Conservation (phyloP, 2,113 vertebrate genomes). For the Leptodactylus fuscus region DNA sequence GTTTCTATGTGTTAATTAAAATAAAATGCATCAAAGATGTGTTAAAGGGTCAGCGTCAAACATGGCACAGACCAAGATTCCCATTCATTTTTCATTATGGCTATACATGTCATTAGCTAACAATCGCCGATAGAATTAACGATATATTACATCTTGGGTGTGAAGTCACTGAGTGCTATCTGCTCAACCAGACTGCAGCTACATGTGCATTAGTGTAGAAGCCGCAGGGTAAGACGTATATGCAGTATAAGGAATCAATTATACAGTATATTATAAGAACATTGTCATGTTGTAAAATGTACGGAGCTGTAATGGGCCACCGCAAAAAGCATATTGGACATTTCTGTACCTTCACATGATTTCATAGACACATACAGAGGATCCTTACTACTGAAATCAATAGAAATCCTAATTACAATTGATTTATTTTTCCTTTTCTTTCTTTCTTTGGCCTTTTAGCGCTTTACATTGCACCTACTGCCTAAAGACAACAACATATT, state of each 20-base stretch:
- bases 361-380: too few species aligned
- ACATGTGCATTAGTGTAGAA: background rate
- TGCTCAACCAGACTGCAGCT: background rate
- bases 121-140: background rate
- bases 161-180: background rate
- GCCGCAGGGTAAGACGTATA: background rate
- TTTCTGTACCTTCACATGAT: too few species aligned
- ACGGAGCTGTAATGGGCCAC: too few species aligned
- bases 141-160: background rate
- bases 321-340: too few species aligned
- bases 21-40: slow-evolving; percentile 21
- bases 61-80: slow-evolving; percentile 15
- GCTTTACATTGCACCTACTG: too few species aligned
- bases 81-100: slow-evolving; percentile 32
- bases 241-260: background rate
- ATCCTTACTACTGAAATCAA: too few species aligned
- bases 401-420: too few species aligned
- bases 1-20: slow-evolving; percentile 54
- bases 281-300: background rate
- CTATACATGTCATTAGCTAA: slow-evolving; percentile 30
- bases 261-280: background rate
- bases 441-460: too few species aligned
- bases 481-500: too few species aligned
- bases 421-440: too few species aligned
- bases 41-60: slow-evolving; percentile 23